A percentile compares a stretch with the other conserved stretches of the same genome.
Evolutionary conservation across 1,140 invertebrate species (phyloP).

Genomic region (Leptestheria dahalacensis): DNA sequence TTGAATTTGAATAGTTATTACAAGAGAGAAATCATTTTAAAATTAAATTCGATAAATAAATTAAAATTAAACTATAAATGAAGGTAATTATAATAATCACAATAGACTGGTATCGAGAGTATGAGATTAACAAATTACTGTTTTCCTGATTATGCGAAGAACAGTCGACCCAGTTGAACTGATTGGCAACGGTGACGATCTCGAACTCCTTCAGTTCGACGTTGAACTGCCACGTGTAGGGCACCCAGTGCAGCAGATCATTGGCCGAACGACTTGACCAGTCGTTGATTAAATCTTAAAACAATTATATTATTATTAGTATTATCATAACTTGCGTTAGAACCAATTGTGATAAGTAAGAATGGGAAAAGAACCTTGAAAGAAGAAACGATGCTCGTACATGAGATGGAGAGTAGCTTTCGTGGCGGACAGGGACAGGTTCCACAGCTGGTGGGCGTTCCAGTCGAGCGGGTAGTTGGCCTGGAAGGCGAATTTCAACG

Average conservation of each 20-base stretch:
- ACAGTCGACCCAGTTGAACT: constrained; percentile 98
- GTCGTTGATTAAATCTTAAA: constrained; percentile 77
- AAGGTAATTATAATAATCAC: not conserved
- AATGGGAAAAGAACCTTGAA: constrained; percentile 47
- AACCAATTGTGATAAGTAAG: too few relatives aligned
- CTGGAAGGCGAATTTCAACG: constrained; percentile 74
- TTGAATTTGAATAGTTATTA: constrained; percentile 15
- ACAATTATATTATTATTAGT: constrained; percentile 13
- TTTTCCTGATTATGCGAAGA: constrained; percentile 90
- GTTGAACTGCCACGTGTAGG: constrained; percentile 90
- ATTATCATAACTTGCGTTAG: not conserved
- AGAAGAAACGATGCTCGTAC: constrained; percentile 88
- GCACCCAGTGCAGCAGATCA: constrained; percentile 87
- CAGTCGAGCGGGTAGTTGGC: constrained; percentile 79
- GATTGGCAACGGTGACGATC: constrained; percentile 81
- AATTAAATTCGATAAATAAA: not conserved
- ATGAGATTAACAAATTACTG: constrained; percentile 27
- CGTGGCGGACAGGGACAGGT: constrained; percentile 72
- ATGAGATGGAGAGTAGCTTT: constrained; percentile 84
- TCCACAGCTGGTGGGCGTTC: constrained; percentile 92
- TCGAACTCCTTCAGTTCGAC: constrained; percentile 90
- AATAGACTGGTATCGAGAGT: not conserved
- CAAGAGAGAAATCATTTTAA: constrained; percentile 3
- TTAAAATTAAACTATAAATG: not conserved
- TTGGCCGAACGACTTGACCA: constrained; percentile 81